Evolutionary conservation across 2,797 vertebrate species (phyloP).

Genomic region (Gymnocypris eckloni): DNA sequence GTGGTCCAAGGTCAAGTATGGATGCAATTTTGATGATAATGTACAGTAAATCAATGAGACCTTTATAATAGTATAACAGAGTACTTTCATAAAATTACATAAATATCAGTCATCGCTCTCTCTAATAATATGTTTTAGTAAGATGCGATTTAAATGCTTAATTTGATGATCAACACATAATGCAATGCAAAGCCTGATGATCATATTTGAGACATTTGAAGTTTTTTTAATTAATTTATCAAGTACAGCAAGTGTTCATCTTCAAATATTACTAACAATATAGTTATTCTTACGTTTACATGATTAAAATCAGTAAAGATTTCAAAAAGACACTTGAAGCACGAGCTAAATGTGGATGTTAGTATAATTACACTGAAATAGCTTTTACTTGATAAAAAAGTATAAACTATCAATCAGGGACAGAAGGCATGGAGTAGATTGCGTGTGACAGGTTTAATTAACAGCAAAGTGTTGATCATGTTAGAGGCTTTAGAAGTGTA

Average conservation of each 20-base stretch:
- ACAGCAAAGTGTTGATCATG: neutral
- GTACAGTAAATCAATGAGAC: neutral
- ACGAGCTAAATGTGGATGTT: neutral
- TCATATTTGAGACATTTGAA: neutral
- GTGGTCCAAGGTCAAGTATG: too few species aligned
- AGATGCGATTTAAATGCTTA: neutral
- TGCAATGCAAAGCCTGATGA: neutral
- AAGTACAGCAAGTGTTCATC: neutral
- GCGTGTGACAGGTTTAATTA: too few species aligned
- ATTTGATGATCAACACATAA: neutral
- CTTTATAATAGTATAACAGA: neutral
- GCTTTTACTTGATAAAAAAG: neutral
- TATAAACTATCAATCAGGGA: neutral
- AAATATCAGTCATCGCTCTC: neutral
- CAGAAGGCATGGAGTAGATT: neutral
- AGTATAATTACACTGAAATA: neutral
- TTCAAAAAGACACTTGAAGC: neutral
- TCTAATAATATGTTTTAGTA: neutral
- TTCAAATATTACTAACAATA: neutral
- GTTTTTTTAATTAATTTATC: neutral
- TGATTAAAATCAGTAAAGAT: neutral
- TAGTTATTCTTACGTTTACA: neutral
- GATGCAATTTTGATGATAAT: neutral
- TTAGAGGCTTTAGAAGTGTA: neutral
- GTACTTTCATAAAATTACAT: neutral